Base-by-base conservation (phyloP, 2,113 vertebrate species). In the Buteo buteo region DNA sequence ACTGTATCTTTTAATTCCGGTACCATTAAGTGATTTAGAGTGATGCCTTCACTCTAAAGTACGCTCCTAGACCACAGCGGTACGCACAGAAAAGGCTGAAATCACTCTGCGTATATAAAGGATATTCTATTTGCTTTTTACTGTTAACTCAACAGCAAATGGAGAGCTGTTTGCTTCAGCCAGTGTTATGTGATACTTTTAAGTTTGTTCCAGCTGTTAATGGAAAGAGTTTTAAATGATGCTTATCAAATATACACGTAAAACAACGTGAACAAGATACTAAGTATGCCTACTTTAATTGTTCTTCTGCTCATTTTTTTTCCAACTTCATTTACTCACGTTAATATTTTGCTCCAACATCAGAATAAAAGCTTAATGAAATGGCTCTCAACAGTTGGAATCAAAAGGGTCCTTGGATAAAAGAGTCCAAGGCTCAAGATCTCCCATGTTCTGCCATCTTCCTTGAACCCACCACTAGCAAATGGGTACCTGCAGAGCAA, bases 1-100 rank as follows among this genome's bases (percentile, higher is more conserved):
- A 86, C 65, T 67, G 13, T 93, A 86, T 96, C 93, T 96, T 96
- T 97, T 91, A 95, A 95, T 95, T 97, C 86, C 40, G 59, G 94
- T 83, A 91, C 62, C 80, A 69, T 85, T 97, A 95, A 88, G 86
- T 94, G 94, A 96, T 90, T 95, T 94, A 70, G 82, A 96, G 72
- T 82, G 89, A 95, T 81, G 91, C 77, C 62, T 97, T 95, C 89
- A 82, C 72, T 94, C 54, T 86, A 72, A 96, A 94, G 88, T 72
- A 92, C 19, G 2, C n/a, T 88, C 83, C 77, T 81, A 85, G 87
- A 89, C 83, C 83, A 83, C 1, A 4, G 50, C 25, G 28, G 62
- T 76, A 93, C 74, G 40, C 81, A 82, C 32, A 58, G 70, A 94
- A 91, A 95, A 93, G 42, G 55, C 67, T 77, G 49, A 94, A 95